Conservation (phyloP, 1,140 invertebrate genomes). For the Cydia amplana region DNA sequence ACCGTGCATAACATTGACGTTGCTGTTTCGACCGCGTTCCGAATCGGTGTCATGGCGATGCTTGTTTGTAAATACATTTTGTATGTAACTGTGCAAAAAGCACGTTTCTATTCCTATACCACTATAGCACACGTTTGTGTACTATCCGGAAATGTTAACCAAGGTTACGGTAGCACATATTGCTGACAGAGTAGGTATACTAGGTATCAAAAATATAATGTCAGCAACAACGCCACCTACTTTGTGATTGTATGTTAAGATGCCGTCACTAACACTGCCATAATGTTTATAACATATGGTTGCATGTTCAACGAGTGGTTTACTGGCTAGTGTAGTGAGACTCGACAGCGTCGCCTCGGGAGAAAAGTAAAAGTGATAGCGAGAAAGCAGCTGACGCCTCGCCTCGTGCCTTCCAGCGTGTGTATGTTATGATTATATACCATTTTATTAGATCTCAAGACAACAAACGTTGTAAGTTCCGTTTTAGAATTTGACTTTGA, state of each 20-base stretch:
- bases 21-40: constrained; percentile 38
- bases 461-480: background rate
- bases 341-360: constrained; percentile 39
- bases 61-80: constrained; percentile 71
- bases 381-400: constrained; percentile 54
- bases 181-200: background rate
- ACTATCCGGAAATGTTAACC: constrained; percentile 24
- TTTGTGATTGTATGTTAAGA: background rate
- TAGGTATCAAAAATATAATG: background rate
- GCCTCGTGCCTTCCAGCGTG: constrained; percentile 50
- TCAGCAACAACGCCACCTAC: background rate
- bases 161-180: background rate
- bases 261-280: background rate
- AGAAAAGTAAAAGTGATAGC: constrained; percentile 74
- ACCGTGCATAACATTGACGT: constrained; percentile 49
- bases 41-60: constrained; percentile 66
- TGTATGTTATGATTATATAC: constrained; percentile 4
- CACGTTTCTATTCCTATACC: constrained; percentile 12
- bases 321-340: background rate
- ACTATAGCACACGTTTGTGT: constrained; percentile 2
- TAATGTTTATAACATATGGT: background rate
- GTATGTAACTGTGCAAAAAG: constrained; percentile 36
- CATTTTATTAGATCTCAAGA: background rate
- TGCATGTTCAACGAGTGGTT: constrained; percentile 1
- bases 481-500: background rate